These are phyloP conservation scores for Galeopsomyia nigrocyanea DNA, from an alignment of 2,888 invertebrate genomes.

Conservation along the genomic window DNA sequence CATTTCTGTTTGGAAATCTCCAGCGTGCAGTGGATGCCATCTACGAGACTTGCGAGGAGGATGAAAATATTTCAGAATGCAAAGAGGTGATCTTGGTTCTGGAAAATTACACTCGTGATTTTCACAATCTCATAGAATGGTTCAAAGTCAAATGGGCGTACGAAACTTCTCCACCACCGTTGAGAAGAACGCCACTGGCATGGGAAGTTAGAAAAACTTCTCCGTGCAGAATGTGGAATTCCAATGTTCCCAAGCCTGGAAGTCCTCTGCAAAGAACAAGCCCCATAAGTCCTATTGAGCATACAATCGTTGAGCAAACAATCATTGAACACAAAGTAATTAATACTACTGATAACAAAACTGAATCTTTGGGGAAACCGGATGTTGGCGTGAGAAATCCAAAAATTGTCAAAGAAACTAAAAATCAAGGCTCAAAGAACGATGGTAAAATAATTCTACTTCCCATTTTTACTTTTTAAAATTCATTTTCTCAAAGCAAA, in stretches of 20 bases:
- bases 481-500: neutral
- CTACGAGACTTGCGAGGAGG: slow-evolving; percentile 95
- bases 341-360: slow-evolving; percentile 24
- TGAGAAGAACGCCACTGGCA: slow-evolving; percentile 89
- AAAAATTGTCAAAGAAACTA: slow-evolving; percentile 65
- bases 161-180: slow-evolving; percentile 87
- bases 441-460: slow-evolving; percentile 47
- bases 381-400: slow-evolving; percentile 31
- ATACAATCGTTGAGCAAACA: slow-evolving; percentile 65
- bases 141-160: slow-evolving; percentile 94
- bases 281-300: slow-evolving; percentile 66
- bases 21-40: slow-evolving; percentile 95
- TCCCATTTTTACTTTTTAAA: neutral
- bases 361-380: slow-evolving; percentile 20
- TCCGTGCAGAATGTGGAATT: slow-evolving; percentile 64
- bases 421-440: slow-evolving; percentile 56
- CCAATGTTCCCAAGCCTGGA: slow-evolving; percentile 57
- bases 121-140: slow-evolving; percentile 93
- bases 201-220: slow-evolving; percentile 96
- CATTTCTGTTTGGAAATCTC: slow-evolving; percentile 92
- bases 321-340: slow-evolving; percentile 44
- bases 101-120: slow-evolving; percentile 94
- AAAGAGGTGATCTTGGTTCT: slow-evolving; percentile 96
- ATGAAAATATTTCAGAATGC: slow-evolving; percentile 94
- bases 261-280: slow-evolving; percentile 68